Percentiles rank a stretch among this genome's conserved stretches.
phyloP scores from a whole-genome alignment of 2,113 vertebrate genomes.

The Corapipo altera region DNA sequence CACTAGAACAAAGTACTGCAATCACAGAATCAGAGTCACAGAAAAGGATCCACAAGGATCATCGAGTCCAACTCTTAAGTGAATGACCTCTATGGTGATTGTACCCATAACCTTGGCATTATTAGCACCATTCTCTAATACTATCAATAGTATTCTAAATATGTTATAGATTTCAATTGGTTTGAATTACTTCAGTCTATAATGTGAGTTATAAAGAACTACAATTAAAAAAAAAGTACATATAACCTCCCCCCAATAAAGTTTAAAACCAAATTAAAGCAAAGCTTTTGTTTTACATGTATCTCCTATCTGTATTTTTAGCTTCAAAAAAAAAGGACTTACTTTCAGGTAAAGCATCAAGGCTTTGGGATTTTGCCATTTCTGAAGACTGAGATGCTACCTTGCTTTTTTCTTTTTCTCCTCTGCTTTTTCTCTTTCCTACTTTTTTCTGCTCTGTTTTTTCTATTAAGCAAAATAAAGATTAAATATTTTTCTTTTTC shows the following conservation, averaged over 20 bases:
- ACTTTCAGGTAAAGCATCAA: conserved; percentile 67
- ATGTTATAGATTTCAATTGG: not conserved
- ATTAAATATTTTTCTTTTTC: not conserved
- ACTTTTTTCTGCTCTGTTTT: conserved; percentile 71
- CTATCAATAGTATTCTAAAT: not conserved
- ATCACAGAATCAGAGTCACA: not conserved
- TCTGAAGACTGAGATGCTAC: conserved; percentile 32
- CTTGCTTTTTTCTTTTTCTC: conserved; percentile 74
- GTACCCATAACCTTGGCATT: not conserved
- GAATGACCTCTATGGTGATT: not conserved
- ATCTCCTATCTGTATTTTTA: not conserved
- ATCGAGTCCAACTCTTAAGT: not conserved
- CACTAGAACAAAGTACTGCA: not conserved
- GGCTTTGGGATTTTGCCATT: conserved; percentile 32
- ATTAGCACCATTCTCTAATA: not conserved
- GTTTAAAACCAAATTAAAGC: not conserved
- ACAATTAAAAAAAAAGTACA: not conserved
- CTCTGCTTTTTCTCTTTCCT: conserved; percentile 73
- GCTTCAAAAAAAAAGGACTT: conserved; percentile 47
- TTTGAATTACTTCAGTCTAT: not conserved
- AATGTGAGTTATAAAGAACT: not conserved
- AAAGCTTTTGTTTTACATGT: not conserved
- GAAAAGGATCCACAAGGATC: not conserved
- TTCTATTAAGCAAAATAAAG: conserved; percentile 59
- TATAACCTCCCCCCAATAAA: not conserved